phyloP scores from a whole-genome alignment of 2,888 invertebrate species.

The Ernsta delagoae region DNA sequence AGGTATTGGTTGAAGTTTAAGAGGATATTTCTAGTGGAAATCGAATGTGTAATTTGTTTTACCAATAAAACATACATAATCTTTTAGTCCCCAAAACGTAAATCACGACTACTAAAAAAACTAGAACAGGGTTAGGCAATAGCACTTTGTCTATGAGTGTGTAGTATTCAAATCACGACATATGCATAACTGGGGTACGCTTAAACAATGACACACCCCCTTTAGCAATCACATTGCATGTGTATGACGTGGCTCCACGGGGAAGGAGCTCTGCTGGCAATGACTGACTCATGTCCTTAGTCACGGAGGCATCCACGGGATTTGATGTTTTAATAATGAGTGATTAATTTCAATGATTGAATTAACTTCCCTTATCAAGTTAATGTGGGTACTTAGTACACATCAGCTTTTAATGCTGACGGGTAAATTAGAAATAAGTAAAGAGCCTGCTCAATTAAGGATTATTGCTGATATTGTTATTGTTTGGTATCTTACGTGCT shows the following conservation, averaged over 20 bases:
- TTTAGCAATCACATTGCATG: constrained; percentile 42
- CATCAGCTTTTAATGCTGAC: neutral
- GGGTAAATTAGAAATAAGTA: neutral
- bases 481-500: neutral
- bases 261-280: constrained; percentile 46
- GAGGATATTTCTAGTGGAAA: no score
- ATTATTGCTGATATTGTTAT: neutral
- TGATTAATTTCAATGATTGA: constrained; percentile 61
- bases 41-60: no score
- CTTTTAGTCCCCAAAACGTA: neutral
- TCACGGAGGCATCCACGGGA: constrained; percentile 41
- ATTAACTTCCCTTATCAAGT: neutral
- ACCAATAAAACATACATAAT: no score
- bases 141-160: neutral
- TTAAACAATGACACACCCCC: constrained; percentile 67
- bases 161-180: constrained; percentile 17
- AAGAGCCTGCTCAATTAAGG: neutral
- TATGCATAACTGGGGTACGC: constrained; percentile 22
- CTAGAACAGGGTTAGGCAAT: neutral
- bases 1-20: no score
- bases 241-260: constrained; percentile 47
- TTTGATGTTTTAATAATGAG: constrained; percentile 52
- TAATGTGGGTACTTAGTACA: neutral
- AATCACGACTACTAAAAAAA: neutral
- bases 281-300: constrained; percentile 56